Conservation (phyloP, 2,888 invertebrate genomes). For the Nebria brevicollis region DNA sequence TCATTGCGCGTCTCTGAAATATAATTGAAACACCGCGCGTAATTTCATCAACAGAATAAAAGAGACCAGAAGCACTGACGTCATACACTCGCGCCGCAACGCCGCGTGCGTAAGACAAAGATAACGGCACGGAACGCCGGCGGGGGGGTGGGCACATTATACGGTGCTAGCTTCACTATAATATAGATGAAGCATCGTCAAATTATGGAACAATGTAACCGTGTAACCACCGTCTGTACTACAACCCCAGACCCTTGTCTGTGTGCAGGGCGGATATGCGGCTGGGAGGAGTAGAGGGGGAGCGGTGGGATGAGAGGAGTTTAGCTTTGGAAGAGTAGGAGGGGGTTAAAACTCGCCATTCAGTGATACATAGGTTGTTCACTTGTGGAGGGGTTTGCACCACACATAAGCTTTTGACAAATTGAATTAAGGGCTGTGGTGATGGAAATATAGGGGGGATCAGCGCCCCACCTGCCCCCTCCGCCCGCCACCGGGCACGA, state of each 20-base stretch:
- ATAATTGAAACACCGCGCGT: neutral
- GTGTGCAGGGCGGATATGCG: neutral
- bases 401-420: constrained; percentile 65
- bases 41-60: neutral
- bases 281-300: constrained; percentile 15
- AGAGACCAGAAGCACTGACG: neutral
- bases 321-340: constrained; percentile 13
- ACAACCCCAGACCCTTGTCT: neutral
- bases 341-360: constrained; percentile 20
- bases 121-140: constrained; percentile 8
- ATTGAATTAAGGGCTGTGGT: constrained; percentile 63
- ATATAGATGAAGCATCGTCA: neutral
- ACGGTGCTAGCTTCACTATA: constrained; percentile 25
- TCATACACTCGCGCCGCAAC: neutral
- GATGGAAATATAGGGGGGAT: constrained; percentile 59
- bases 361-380: constrained; percentile 41
- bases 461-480: constrained; percentile 50
- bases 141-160: constrained; percentile 34
- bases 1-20: neutral
- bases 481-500: too few species aligned
- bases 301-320: constrained; percentile 6
- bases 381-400: constrained; percentile 55
- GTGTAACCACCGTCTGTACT: constrained; percentile 22
- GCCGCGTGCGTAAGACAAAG: neutral
- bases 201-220: constrained; percentile 15